Percentiles rank a stretch among this genome's conserved stretches.
These are phyloP conservation scores for Anoplopoma fimbria DNA, from an alignment of 2,113 vertebrate genomes.

Conservation along the genomic window DNA sequence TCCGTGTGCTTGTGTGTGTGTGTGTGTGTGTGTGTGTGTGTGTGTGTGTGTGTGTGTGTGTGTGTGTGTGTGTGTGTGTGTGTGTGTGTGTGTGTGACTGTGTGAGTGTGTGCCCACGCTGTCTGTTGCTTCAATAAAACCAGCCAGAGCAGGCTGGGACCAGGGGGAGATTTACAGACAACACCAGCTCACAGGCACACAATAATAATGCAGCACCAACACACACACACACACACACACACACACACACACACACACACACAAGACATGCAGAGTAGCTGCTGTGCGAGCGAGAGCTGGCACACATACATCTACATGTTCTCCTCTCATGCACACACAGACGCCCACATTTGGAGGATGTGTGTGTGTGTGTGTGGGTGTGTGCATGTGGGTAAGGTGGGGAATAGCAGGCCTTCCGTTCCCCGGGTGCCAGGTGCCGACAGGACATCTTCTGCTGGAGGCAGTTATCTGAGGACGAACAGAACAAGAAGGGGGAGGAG, in stretches of 20 bases:
- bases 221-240: conserved; percentile 42
- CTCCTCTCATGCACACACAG: conserved; percentile 35
- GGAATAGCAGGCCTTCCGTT: conserved; percentile 68
- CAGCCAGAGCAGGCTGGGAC: conserved; percentile 77
- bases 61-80: conserved; percentile 42
- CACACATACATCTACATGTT: conserved; percentile 47
- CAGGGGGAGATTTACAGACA: conserved; percentile 75
- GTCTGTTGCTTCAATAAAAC: conserved; percentile 78
- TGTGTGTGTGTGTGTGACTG: conserved; percentile 30
- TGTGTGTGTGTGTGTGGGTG: conserved; percentile 10
- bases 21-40: conserved; percentile 52
- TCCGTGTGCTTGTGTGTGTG: conserved; percentile 49
- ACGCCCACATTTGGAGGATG: conserved; percentile 39
- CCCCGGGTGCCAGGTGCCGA: conserved; percentile 77
- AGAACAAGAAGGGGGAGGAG: conserved; percentile 48
- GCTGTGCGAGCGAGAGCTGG: conserved; percentile 36
- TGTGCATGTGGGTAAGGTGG: conserved; percentile 41
- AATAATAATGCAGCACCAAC: conserved; percentile 65
- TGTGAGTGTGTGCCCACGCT: conserved; percentile 67
- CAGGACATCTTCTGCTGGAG: conserved; percentile 80
- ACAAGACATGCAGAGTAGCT: conserved; percentile 50
- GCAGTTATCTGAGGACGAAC: conserved; percentile 80
- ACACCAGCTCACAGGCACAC: conserved; percentile 74
- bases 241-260: conserved; percentile 28
- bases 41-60: conserved; percentile 50